phyloP scores from a whole-genome alignment of 2,113 vertebrate genomes.

The Megaceryle torquata region DNA sequence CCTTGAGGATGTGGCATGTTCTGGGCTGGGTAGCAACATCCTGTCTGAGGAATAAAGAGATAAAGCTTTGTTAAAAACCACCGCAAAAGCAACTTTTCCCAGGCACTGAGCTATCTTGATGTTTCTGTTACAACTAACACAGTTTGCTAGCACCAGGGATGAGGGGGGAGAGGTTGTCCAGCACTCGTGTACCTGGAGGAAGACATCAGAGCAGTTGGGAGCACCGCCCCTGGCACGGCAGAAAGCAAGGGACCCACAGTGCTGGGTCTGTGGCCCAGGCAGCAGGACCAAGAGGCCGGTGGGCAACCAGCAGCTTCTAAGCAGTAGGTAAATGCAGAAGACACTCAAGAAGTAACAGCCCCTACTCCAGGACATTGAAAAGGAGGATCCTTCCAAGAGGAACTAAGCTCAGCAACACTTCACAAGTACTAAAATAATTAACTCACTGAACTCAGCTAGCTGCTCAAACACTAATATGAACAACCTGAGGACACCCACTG shows the following conservation, averaged over 20 bases:
- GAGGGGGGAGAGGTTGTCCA: not conserved
- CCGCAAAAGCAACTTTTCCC: not conserved
- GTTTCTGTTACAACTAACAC: not conserved
- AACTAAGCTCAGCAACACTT: not conserved
- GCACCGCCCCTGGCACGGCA: rapidly evolving
- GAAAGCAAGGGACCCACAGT: no score
- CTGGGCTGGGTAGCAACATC: not conserved
- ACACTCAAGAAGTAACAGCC: not conserved
- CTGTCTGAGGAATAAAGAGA: not conserved
- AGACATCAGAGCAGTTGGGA: not conserved
- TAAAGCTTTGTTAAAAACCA: not conserved
- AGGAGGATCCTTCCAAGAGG: not conserved
- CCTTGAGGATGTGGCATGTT: rapidly evolving
- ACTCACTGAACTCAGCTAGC: not conserved
- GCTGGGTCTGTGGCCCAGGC: rapidly evolving
- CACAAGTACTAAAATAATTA: not conserved
- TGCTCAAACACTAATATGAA: not conserved
- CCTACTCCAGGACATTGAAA: not conserved
- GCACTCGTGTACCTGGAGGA: not conserved
- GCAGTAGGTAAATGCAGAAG: not conserved
- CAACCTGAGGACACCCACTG: rapidly evolving
- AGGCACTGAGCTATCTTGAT: not conserved
- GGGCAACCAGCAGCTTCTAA: not conserved
- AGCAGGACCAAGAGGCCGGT: not conserved
- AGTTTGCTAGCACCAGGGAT: not conserved